Evolutionary conservation across 2,888 invertebrate genomes (phyloP).

Genomic region (Ochropleura leucogaster): DNA sequence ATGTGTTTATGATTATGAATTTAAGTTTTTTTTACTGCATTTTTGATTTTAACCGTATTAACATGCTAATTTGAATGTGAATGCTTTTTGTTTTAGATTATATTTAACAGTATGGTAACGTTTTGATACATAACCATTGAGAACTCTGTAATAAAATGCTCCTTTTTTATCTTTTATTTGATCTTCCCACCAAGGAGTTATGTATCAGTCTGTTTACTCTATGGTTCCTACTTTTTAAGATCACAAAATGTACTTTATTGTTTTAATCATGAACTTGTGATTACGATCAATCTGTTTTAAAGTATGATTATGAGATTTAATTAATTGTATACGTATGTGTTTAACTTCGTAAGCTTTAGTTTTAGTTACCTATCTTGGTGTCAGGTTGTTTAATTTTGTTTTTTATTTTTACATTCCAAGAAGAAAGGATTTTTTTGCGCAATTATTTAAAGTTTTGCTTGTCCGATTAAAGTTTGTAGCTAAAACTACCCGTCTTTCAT

Average conservation of each 20-base stretch:
- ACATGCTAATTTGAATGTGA: conserved; percentile 85
- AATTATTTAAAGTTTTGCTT: conserved; percentile 84
- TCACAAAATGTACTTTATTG: conserved; percentile 73
- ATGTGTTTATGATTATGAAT: conserved; percentile 82
- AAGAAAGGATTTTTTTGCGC: conserved; percentile 77
- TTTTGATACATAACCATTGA: conserved; percentile 83
- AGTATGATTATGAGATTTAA: conserved; percentile 84
- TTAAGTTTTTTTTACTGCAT: conserved; percentile 81
- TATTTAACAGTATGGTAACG: conserved; percentile 74
- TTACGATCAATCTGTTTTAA: conserved; percentile 84
- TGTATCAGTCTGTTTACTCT: conserved; percentile 82
- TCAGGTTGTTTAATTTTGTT: conserved; percentile 71
- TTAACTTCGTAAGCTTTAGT: conserved; percentile 63
- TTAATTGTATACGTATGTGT: conserved; percentile 70
- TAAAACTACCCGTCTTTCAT: conserved; percentile 51
- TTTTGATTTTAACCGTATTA: conserved; percentile 90
- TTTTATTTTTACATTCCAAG: conserved; percentile 70
- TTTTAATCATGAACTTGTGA: conserved; percentile 90
- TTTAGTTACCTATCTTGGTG: conserved; percentile 59
- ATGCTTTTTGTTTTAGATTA: conserved; percentile 79
- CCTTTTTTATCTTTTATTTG: conserved; percentile 20
- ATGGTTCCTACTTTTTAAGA: conserved; percentile 67
- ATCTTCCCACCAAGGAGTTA: conserved; percentile 77
- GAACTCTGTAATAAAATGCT: conserved; percentile 50
- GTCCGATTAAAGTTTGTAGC: conserved; percentile 80